phyloP scores from a whole-genome alignment of 2,113 vertebrate species.

The Scatophagus argus region DNA sequence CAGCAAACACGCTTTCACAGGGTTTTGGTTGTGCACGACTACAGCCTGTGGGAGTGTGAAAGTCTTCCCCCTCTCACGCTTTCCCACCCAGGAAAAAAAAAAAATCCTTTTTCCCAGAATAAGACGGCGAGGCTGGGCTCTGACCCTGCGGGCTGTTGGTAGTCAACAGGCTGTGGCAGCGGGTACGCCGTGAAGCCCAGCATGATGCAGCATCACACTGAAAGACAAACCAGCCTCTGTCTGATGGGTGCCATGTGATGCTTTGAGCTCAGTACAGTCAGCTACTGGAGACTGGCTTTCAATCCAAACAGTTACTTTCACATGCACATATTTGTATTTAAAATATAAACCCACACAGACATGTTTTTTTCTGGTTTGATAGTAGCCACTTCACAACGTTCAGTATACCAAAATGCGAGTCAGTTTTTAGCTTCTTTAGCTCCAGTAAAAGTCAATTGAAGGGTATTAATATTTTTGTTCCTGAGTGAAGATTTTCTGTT shows the following conservation, averaged over 20 bases:
- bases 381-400: too few species aligned
- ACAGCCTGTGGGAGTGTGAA: conserved; percentile 38
- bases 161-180: conserved; percentile 25
- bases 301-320: neutral
- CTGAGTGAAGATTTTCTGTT: too few species aligned
- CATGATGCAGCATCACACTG: conserved; percentile 10
- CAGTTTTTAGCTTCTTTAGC: too few species aligned
- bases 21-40: conserved; percentile 60
- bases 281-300: neutral
- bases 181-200: neutral
- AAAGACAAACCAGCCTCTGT: neutral
- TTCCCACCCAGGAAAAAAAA: conserved; percentile 56
- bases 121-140: conserved; percentile 16
- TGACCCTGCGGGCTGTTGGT: conserved; percentile 35
- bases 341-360: neutral
- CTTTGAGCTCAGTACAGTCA: neutral
- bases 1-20: conserved; percentile 61
- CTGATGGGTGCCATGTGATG: neutral
- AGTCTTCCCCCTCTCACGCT: conserved; percentile 31
- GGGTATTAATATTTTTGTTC: too few species aligned
- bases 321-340: neutral
- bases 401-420: too few species aligned
- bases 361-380: too few species aligned
- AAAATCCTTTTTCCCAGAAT: conserved; percentile 47
- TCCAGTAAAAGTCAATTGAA: too few species aligned